Base-by-base conservation (phyloP, 2,888 invertebrate species). In the Eupithecia centaureata region DNA sequence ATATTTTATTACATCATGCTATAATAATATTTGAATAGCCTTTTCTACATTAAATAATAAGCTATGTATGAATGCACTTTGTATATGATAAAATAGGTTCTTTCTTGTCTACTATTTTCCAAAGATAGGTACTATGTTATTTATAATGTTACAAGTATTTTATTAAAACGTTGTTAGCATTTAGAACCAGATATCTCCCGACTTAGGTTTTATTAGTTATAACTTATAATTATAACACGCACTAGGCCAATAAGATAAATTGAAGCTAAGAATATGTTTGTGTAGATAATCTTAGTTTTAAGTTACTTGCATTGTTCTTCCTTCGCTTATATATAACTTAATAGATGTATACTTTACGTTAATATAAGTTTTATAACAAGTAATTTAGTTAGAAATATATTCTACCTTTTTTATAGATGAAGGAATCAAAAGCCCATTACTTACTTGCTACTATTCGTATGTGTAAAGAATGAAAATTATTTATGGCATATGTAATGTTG, bases 71-170 rank as follows among this genome's bases (percentile, higher is more conserved):
- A 18, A 42, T 42, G 47, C 30, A 12, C n/a, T 28, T 28, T 60
- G 27, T 25, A 28, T 60, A 18, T 30, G 5, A n/a, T 27, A 18
- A 47, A 28, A 28, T 60, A 47, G 18, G 10, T 4, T n/a, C 42
- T 42, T 42, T 25, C 15, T n/a, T 59, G 10, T 56, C 18, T 47
- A 25, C 38, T 59, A 27, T 35, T 63, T 63, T 67, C 67, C 67
- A 67, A 67, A 67, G 67, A 67, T 67, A 59, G 35, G 35, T 35
- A 35, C n/a, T 42, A 47, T 47, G 47, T 47, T 47, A 38, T n/a
- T 38, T 27, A 61, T 66, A 35, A 65, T 47, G 22, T 47, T 38
- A 38, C 38, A 38, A 47, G 22, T 22, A 22, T 47, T 47, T 47
- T 22, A 47, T 47, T 22, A 52, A 27, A 52, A 52, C 15, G 15